A percentile compares a stretch with the other conserved stretches of the same genome.
These are phyloP conservation scores for Neoseiulus cucumeris DNA, from an alignment of 1,140 invertebrate species.

Conservation along the genomic window DNA sequence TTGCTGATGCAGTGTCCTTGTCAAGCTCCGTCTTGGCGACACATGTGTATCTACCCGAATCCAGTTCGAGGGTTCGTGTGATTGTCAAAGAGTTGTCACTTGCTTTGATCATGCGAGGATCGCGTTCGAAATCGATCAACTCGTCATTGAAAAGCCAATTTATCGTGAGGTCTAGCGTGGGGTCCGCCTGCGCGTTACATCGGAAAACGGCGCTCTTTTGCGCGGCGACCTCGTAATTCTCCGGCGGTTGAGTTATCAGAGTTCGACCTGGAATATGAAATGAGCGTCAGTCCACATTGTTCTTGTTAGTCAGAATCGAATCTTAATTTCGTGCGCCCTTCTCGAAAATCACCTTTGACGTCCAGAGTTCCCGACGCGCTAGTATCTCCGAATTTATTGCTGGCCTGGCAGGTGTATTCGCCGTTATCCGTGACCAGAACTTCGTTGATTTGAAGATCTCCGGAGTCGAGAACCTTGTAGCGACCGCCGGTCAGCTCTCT, in stretches of 20 bases:
- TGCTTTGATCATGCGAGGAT: constrained; percentile 39
- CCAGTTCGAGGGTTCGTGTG: constrained; percentile 73
- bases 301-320: too few species aligned
- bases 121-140: constrained; percentile 61
- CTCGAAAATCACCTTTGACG: constrained; percentile 74
- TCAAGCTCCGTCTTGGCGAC: constrained; percentile 77
- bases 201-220: constrained; percentile 72
- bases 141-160: constrained; percentile 68
- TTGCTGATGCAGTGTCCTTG: constrained; percentile 55
- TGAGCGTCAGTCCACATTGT: constrained; percentile 9
- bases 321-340: too few species aligned
- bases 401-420: constrained; percentile 69
- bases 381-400: constrained; percentile 71
- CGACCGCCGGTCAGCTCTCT: constrained; percentile 62
- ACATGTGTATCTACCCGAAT: constrained; percentile 88
- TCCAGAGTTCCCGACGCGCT: constrained; percentile 49
- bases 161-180: constrained; percentile 52
- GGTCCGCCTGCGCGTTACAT: constrained; percentile 71
- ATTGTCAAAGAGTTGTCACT: constrained; percentile 80
- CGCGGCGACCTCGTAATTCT: constrained; percentile 72
- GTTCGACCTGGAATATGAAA: constrained; percentile 42
- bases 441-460: constrained; percentile 62
- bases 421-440: constrained; percentile 66
- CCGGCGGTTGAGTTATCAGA: constrained; percentile 57
- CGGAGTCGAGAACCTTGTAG: constrained; percentile 45